These are phyloP conservation scores for Serripes groenlandicus DNA, from an alignment of 2,888 invertebrate species.

Conservation along the genomic window DNA sequence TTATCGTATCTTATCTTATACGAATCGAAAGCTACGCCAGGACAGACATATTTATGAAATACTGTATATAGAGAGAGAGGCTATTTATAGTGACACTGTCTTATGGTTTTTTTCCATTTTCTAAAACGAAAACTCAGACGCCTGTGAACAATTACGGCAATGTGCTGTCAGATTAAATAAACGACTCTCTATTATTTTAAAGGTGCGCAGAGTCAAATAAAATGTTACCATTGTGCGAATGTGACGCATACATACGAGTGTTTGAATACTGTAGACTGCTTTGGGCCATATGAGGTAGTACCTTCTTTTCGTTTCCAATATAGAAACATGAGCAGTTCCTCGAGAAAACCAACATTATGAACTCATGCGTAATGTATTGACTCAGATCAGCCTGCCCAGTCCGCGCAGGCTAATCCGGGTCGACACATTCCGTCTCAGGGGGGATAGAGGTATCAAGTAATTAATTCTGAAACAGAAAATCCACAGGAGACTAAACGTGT, in stretches of 20 bases:
- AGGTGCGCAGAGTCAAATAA: background rate
- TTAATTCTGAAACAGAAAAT: too few relatives aligned
- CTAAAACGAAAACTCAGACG: too few relatives aligned
- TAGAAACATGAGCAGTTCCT: background rate
- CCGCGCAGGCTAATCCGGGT: too few relatives aligned
- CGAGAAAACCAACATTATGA: background rate
- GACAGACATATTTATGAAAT: too few relatives aligned
- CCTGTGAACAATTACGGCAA: background rate
- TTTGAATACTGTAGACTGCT: conserved; percentile 1
- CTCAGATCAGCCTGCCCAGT: background rate
- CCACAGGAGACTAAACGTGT: too few relatives aligned
- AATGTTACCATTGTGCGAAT: conserved; percentile 9
- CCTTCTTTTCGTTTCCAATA: background rate
- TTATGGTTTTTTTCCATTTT: too few relatives aligned
- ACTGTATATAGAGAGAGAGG: too few relatives aligned
- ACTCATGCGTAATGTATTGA: background rate
- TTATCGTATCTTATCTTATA: too few relatives aligned
- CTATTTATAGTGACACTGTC: too few relatives aligned
- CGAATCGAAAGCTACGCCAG: too few relatives aligned
- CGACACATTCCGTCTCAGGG: too few relatives aligned
- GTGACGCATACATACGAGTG: conserved; percentile 17
- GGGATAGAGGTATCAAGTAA: too few relatives aligned
- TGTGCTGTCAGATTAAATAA: background rate
- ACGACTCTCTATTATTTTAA: background rate
- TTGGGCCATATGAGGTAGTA: background rate